Evolutionary conservation across 64 coral and sea anemone species (phyloP).

Genomic region (Pocillopora verrucosa): DNA sequence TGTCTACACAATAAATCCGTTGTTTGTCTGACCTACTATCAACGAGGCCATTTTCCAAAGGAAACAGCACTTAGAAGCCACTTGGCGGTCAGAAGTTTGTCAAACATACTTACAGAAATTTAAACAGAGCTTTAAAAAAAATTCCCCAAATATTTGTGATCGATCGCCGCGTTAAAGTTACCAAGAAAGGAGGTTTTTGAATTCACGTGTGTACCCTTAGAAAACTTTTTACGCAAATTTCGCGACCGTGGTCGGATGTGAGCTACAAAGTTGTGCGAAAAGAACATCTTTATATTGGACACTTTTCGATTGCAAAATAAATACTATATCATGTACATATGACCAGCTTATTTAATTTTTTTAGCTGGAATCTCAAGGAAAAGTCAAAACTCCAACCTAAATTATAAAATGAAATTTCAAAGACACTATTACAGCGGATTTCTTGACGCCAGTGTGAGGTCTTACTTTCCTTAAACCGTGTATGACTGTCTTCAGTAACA

Average conservation of each 20-base stretch:
- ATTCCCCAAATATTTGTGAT: too few relatives aligned
- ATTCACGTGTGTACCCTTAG: too few relatives aligned
- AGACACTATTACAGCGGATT: background rate
- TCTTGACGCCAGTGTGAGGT: background rate
- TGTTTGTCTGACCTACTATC: constrained; percentile 23
- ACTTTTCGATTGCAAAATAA: constrained; percentile 43
- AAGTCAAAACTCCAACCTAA: background rate
- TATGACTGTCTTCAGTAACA: background rate
- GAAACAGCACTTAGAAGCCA: constrained; percentile 23
- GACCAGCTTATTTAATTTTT: background rate
- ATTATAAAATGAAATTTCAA: background rate
- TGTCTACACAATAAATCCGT: background rate
- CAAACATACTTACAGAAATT: constrained; percentile 42
- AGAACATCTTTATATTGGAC: too few relatives aligned
- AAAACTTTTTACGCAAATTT: too few relatives aligned
- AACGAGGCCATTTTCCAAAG: constrained; percentile 31
- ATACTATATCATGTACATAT: background rate
- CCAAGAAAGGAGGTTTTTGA: too few relatives aligned
- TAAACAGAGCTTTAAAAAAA: too few relatives aligned
- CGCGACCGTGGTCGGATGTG: too few relatives aligned
- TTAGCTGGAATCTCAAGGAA: background rate
- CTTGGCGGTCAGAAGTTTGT: background rate
- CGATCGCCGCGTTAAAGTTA: too few relatives aligned
- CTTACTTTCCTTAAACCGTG: background rate
- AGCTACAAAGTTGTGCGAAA: too few relatives aligned